Evolutionary conservation across 1,140 invertebrate genomes (phyloP).

Genomic region (Cotesia vestalis): DNA sequence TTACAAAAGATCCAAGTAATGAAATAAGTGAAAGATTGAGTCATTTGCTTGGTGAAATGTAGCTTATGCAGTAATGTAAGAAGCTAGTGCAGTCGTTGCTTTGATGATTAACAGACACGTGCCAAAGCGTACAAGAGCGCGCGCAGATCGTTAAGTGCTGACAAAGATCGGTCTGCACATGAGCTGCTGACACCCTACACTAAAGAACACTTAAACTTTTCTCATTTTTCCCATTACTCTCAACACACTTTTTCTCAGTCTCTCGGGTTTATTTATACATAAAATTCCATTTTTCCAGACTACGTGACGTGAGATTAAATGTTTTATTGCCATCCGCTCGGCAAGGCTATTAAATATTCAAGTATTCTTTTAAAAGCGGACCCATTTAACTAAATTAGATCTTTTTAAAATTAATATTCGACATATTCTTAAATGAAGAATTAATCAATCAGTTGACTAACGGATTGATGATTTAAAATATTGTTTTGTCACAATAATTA

Average conservation of each 20-base stretch:
- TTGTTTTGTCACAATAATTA: neutral
- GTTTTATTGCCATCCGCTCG: no score
- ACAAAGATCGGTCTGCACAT: constrained; percentile 15
- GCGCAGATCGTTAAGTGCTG: constrained; percentile 26
- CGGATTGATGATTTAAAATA: no score
- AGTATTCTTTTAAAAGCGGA: no score
- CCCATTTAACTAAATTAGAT: no score
- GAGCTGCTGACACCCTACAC: neutral
- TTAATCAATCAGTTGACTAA: no score
- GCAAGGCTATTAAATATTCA: no score
- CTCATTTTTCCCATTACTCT: constrained; percentile 13
- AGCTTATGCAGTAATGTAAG: neutral
- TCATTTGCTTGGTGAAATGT: constrained; percentile 8
- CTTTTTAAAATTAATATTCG: no score
- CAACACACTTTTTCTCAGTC: neutral
- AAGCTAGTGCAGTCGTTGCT: constrained; percentile 21
- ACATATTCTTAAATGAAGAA: no score
- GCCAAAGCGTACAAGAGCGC: constrained; percentile 15
- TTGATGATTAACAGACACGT: constrained; percentile 36
- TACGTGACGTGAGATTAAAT: no score
- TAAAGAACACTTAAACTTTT: neutral
- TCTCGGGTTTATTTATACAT: no score
- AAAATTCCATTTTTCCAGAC: no score
- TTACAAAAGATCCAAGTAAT: no score
- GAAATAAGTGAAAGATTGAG: constrained; percentile 19